These are phyloP conservation scores for Sarcophaga carnaria DNA, from an alignment of 2,888 invertebrate genomes.

Conservation along the genomic window DNA sequence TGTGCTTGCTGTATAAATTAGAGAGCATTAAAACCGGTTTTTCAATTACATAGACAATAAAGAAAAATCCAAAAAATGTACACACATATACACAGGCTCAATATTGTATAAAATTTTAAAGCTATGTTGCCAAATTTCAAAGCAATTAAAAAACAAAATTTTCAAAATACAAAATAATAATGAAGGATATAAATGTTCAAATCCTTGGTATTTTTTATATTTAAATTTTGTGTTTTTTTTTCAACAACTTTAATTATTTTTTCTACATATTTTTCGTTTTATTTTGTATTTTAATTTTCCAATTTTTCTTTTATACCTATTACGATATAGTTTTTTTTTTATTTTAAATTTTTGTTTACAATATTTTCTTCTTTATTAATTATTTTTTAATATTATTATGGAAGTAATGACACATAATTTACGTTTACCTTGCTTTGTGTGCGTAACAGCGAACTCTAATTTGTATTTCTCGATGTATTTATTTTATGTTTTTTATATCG, in stretches of 20 bases:
- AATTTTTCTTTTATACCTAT: too few species aligned
- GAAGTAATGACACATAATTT: too few species aligned
- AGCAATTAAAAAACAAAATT: conserved; percentile 24
- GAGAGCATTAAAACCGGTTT: conserved; percentile 54
- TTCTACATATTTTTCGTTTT: not conserved
- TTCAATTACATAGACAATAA: conserved; percentile 53
- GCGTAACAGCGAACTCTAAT: not conserved
- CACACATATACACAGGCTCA: conserved; percentile 36
- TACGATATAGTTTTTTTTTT: too few species aligned
- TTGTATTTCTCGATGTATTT: not conserved
- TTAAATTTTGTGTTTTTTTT: not conserved
- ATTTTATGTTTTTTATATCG: not conserved
- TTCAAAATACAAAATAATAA: not conserved
- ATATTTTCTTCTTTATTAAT: conserved; percentile 1
- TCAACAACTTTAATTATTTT: not conserved
- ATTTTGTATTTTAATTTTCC: not conserved
- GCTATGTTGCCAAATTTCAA: conserved; percentile 54
- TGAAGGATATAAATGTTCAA: not conserved
- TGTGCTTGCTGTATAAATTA: conserved; percentile 25
- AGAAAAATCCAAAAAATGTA: conserved; percentile 24
- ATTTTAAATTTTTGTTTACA: not conserved
- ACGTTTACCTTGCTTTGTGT: too few species aligned
- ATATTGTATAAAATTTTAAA: conserved; percentile 44
- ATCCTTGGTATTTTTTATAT: not conserved
- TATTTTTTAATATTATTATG: too few species aligned